Percentiles rank a stretch among this genome's conserved stretches.
phyloP scores from a whole-genome alignment of 2,888 invertebrate species.

The Scaeva pyrastri region DNA sequence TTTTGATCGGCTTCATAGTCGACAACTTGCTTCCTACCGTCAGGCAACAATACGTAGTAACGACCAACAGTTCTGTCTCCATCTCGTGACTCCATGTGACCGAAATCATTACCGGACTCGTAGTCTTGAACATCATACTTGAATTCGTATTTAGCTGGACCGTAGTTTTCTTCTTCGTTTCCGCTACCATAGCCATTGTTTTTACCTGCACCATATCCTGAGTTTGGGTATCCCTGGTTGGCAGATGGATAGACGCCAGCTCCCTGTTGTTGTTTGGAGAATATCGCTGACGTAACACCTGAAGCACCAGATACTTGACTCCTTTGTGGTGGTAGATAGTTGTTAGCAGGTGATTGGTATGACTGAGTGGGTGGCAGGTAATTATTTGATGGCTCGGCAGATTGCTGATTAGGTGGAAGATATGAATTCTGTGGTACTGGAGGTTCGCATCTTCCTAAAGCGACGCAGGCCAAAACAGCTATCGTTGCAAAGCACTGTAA shows the following conservation, averaged over 20 bases:
- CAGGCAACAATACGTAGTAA: conserved; percentile 88
- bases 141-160: conserved; percentile 89
- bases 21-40: conserved; percentile 89
- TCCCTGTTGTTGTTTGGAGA: conserved; percentile 80
- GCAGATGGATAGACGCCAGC: conserved; percentile 62
- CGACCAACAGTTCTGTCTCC: conserved; percentile 87
- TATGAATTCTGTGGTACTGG: conserved; percentile 83
- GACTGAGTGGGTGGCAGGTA: conserved; percentile 84
- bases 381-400: conserved; percentile 83
- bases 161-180: conserved; percentile 84
- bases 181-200: conserved; percentile 71
- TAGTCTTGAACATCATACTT: conserved; percentile 88
- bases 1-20: conserved; percentile 89
- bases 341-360: conserved; percentile 80
- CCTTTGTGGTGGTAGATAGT: conserved; percentile 82
- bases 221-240: conserved; percentile 55
- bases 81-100: conserved; percentile 87
- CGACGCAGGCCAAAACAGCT: conserved; percentile 81
- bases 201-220: conserved; percentile 60
- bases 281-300: conserved; percentile 85
- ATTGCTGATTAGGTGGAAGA: conserved; percentile 83
- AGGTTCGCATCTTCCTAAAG: conserved; percentile 82
- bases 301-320: conserved; percentile 83
- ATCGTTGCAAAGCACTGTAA: conserved; percentile 82
- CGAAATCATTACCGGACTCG: conserved; percentile 87